Conservation (phyloP, 2,888 invertebrate genomes). For the Dasysyrphus tricinctus region DNA sequence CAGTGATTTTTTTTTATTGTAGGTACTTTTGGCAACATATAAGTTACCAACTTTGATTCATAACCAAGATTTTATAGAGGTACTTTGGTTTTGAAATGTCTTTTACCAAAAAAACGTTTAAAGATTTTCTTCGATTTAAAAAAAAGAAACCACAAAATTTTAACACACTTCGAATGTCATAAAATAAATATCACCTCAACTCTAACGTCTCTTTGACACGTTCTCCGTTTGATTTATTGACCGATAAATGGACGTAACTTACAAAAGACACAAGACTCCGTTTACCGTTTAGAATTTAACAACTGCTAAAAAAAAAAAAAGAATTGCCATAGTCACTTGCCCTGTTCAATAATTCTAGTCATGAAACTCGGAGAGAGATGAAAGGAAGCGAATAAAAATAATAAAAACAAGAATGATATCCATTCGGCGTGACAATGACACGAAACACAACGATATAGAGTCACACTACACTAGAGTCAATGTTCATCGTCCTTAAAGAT, state of each 20-base stretch:
- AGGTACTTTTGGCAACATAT: slow-evolving; percentile 5
- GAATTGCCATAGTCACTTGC: not conserved
- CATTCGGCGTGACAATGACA: slow-evolving; percentile 53
- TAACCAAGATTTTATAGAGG: slow-evolving; percentile 9
- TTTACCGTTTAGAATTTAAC: slow-evolving; percentile 5
- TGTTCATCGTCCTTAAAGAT: slow-evolving; percentile 5
- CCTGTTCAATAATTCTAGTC: slow-evolving; percentile 55
- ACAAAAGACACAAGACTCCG: not conserved
- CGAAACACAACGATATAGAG: slow-evolving; percentile 28
- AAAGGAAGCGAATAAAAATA: not conserved
- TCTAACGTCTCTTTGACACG: slow-evolving; percentile 42
- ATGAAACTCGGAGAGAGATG: slow-evolving; percentile 24
- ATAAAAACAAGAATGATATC: slow-evolving; percentile 54
- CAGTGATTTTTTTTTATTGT: not conserved
- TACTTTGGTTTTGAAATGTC: slow-evolving; percentile 4
- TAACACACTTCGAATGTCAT: not conserved
- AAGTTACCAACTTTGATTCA: slow-evolving; percentile 13
- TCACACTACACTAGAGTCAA: slow-evolving; percentile 21
- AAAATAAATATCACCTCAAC: slow-evolving; percentile 2
- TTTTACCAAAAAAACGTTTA: not conserved
- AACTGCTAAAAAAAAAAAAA: not conserved
- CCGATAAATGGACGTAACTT: slow-evolving; percentile 51
- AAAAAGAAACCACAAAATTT: not conserved
- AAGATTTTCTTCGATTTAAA: not conserved
- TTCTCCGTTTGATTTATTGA: slow-evolving; percentile 64